Evolutionary conservation across 2,888 invertebrate genomes (phyloP), one percentile per base, ranked within the genome.

Genomic region (Ochropleura leucogaster): DNA sequence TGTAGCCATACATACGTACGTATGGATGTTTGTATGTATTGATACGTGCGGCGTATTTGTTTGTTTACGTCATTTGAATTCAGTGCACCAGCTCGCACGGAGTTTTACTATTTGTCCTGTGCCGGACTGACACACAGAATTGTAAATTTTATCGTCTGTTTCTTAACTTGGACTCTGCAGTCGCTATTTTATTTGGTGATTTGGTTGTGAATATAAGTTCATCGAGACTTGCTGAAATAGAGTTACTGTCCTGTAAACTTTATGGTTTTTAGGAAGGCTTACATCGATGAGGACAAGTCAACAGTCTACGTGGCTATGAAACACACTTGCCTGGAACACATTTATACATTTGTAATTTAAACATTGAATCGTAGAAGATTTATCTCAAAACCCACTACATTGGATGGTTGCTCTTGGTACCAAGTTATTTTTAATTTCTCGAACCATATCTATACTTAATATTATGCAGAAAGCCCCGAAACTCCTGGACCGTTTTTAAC

Each of bases 51-150:
- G 87, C 89, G 89, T 90, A 89, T 93, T 93, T 92, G 91, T 92
- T 92, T 85, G 85, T 82, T 78, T 92, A 89, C 89, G 87, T 87
- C 89, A 91, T 93, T 94, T 92, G 89, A 90, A 94, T 94, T 93
- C 94, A 92, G 90, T 81, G 87, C 90, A 90, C 89, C 92, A 89
- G 93, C 91, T 93, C 91, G 87, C 90, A 91, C 90, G 92, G 90
- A 95, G 93, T 95, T 95, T 94, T 92, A 94, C 92, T 94, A 93
- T 95, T 95, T 95, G 94, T 95, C 93, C 94, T 90, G 92, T 92
- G 92, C 91, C 92, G 90, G 93, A 93, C 92, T 93, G 93, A 93
- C 94, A 95, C 84, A 94, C 93, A 88, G 95, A 95, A 96, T 95
- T 91, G 94, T 93, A 95, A 95, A 96, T 95, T 92, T 93, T 94